Conservation (phyloP, 2,113 vertebrate genomes). For the Struthidea cinerea region DNA sequence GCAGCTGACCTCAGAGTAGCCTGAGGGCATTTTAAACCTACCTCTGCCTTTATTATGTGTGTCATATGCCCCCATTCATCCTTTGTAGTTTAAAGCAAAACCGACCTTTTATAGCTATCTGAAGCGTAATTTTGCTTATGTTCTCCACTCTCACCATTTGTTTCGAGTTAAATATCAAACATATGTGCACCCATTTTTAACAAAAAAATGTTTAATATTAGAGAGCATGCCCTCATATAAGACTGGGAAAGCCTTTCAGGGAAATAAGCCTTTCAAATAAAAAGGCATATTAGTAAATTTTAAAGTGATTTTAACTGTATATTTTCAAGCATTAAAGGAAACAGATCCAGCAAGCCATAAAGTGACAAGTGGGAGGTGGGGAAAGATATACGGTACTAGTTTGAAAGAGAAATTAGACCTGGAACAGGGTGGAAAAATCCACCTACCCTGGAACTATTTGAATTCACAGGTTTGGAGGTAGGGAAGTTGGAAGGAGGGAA, state of each 20-base stretch:
- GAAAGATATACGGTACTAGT: slow-evolving; percentile 62
- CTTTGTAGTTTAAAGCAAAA: slow-evolving; percentile 65
- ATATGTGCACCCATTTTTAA: slow-evolving; percentile 67
- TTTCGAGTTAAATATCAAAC: slow-evolving; percentile 78
- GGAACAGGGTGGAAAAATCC: slow-evolving; percentile 41
- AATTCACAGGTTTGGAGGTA: not conserved
- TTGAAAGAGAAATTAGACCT: slow-evolving; percentile 70
- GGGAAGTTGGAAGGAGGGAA: not conserved
- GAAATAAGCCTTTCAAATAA: slow-evolving; percentile 75
- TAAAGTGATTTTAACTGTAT: slow-evolving; percentile 73
- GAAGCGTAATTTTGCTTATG: slow-evolving; percentile 64
- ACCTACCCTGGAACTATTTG: slow-evolving; percentile 55
- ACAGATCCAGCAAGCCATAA: slow-evolving; percentile 72
- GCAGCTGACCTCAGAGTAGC: slow-evolving; percentile 17
- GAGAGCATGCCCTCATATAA: slow-evolving; percentile 70
- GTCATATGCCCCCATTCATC: slow-evolving; percentile 36
- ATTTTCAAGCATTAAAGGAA: slow-evolving; percentile 70
- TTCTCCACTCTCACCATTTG: slow-evolving; percentile 66
- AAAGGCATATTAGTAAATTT: slow-evolving; percentile 69
- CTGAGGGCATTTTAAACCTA: slow-evolving; percentile 7
- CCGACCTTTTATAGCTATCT: slow-evolving; percentile 66
- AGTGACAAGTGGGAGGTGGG: slow-evolving; percentile 64
- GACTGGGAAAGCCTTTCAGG: slow-evolving; percentile 68
- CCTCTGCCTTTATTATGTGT: slow-evolving; percentile 19
- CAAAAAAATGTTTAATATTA: slow-evolving; percentile 71